Base-by-base conservation (phyloP, 2,797 vertebrate species). In the Brachyrhaphis roseni region DNA sequence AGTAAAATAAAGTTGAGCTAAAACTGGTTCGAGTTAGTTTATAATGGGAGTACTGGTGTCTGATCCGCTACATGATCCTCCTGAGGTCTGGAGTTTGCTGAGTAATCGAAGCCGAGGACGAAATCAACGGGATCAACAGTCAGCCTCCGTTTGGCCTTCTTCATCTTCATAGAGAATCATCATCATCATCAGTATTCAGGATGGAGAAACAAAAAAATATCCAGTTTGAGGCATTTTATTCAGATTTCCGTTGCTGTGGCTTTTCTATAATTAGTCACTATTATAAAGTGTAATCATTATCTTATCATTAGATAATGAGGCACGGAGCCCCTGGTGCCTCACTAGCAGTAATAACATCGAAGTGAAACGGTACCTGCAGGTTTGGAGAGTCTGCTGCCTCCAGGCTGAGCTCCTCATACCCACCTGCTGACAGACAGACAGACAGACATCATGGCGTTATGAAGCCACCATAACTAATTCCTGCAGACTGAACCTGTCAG, bases 91-190 rank as follows among this genome's bases (percentile, higher is more conserved):
- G 95, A 90, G 70, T 93, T 88, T 18, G 86, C 90, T 39, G 93
- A 89, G 79, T 95, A 94, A 8, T 97, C 96, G 0, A 91, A 92
- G 76, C 96, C 96, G 77, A 95, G 87, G 43, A 96, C 94, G 1
- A 98, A 97, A 92, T 98, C 97, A 92, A 95, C 81, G 31, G 95
- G 96, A 3, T 96, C 95, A 73, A 98, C 95, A 39, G 96, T 95
- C 64, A 99, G 95, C 70, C 97, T 95, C 66, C 97, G 95, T 93
- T 96, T 98, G 88, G 95, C 95, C 95, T 97, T 97, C 92, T 95
- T 96, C 92, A 91, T 95, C 96, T 95, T 86, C 79, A 84, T 75
- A 83, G 39, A 5, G 57, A 85, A 88, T 84, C 62, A 86, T 83
- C 90, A 76, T 59, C 15, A 89, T 3, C 43, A 43, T 18, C 47